Evolutionary conservation across 30 jellyfish, hydroid and myxozoan genomes (phyloP).

Genomic region (Turritopsis rubra): DNA sequence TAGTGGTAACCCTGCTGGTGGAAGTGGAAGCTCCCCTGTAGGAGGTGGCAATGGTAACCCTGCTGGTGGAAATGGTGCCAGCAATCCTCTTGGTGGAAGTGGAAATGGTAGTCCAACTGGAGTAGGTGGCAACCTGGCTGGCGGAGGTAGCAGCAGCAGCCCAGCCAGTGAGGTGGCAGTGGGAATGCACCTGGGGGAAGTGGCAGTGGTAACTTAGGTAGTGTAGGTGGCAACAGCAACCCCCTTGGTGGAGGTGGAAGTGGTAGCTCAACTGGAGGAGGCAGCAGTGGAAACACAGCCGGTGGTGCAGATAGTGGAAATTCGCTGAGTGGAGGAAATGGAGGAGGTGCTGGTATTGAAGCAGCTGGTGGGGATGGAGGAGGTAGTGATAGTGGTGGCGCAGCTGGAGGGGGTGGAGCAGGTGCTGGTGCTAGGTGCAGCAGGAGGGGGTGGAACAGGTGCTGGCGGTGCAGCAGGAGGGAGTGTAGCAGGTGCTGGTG

Average conservation of each 20-base stretch:
- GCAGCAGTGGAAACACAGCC: neutral
- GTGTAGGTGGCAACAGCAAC: neutral
- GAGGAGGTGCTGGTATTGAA: neutral
- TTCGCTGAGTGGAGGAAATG: neutral
- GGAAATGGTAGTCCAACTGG: neutral
- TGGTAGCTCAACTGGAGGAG: neutral
- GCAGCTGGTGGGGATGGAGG: neutral
- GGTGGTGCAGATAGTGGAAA: neutral
- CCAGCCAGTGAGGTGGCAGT: neutral
- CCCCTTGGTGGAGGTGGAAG: conserved; percentile 2
- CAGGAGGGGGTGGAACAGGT: conserved; percentile 22
- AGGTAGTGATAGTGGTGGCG: neutral
- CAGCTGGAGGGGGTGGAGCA: neutral
- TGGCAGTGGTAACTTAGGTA: neutral
- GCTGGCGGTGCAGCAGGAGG: neutral
- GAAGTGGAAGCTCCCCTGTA: neutral
- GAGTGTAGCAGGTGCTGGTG: conserved; percentile 8
- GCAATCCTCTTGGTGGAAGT: neutral
- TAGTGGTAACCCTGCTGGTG: neutral
- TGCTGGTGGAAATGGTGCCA: neutral
- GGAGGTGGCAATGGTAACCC: neutral
- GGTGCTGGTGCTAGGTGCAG: neutral
- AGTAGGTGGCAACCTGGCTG: neutral
- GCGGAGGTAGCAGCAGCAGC: no score
- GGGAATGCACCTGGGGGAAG: neutral